These are phyloP conservation scores for Melanocharis versteri DNA, from an alignment of 2,113 vertebrate species.

Conservation along the genomic window DNA sequence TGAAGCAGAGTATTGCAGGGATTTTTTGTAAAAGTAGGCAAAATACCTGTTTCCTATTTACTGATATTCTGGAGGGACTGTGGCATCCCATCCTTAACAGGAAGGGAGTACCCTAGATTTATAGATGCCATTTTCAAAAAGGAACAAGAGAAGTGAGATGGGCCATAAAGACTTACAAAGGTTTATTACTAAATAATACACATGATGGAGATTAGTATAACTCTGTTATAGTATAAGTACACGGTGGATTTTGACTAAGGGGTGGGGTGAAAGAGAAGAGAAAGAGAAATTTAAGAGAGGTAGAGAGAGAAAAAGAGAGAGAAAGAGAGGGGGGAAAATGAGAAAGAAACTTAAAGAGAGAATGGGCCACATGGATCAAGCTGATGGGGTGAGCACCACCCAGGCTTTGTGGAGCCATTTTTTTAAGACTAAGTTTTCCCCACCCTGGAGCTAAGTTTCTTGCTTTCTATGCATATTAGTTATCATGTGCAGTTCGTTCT, in stretches of 20 bases:
- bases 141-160: neutral
- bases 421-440: neutral
- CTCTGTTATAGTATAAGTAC: too few relatives aligned
- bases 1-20: neutral
- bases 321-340: neutral
- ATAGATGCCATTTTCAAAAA: neutral
- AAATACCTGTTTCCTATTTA: neutral
- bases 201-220: neutral
- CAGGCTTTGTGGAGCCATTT: neutral
- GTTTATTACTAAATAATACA: neutral
- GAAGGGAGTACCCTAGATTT: neutral
- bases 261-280: neutral
- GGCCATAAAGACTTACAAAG: neutral
- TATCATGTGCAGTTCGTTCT: neutral
- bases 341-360: too few relatives aligned
- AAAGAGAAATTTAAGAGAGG: neutral
- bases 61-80: neutral
- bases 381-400: neutral
- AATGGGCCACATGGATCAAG: rapidly evolving
- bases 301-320: neutral
- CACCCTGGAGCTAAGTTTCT: neutral
- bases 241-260: neutral
- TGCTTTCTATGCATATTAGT: neutral
- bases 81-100: neutral
- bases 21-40: neutral